A percentile compares a stretch with the other conserved stretches of the same genome.
Evolutionary conservation across 2,797 vertebrate genomes (phyloP).

Genomic region (Tamandua tetradactyla): DNA sequence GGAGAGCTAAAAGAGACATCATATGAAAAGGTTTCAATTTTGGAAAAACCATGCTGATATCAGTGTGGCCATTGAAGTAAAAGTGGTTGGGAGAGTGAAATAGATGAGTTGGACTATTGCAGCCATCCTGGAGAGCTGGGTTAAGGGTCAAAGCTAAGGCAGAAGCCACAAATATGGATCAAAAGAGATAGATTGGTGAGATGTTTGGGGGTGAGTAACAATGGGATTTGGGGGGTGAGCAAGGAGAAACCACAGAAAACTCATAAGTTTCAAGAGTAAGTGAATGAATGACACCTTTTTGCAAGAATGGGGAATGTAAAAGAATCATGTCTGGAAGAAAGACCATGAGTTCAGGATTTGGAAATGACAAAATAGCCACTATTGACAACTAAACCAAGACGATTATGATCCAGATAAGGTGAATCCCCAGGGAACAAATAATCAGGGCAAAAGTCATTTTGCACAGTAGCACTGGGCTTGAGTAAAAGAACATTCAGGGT

Average conservation of each 20-base stretch:
- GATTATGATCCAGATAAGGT: background rate
- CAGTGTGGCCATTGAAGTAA: background rate
- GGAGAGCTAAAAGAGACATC: background rate
- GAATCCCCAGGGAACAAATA: background rate
- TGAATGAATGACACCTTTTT: background rate
- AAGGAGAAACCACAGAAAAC: background rate
- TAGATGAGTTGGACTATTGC: background rate
- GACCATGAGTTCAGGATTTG: background rate
- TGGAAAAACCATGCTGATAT: background rate
- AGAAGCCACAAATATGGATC: background rate
- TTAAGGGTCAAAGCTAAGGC: background rate
- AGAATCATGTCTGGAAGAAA: background rate
- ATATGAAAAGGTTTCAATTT: background rate
- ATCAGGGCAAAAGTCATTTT: background rate
- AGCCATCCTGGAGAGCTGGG: background rate
- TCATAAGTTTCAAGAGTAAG: background rate
- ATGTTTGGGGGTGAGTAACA: background rate
- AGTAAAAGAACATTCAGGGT: background rate
- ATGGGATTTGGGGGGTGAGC: background rate
- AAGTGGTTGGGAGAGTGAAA: background rate
- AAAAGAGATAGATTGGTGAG: background rate
- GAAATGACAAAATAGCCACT: background rate
- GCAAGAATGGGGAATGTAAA: background rate
- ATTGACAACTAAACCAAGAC: background rate
- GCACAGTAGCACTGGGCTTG: background rate